Percentiles rank a stretch among this genome's conserved stretches.
Evolutionary conservation across 2,113 vertebrate species (phyloP).

Genomic region (Elgaria multicarinata): DNA sequence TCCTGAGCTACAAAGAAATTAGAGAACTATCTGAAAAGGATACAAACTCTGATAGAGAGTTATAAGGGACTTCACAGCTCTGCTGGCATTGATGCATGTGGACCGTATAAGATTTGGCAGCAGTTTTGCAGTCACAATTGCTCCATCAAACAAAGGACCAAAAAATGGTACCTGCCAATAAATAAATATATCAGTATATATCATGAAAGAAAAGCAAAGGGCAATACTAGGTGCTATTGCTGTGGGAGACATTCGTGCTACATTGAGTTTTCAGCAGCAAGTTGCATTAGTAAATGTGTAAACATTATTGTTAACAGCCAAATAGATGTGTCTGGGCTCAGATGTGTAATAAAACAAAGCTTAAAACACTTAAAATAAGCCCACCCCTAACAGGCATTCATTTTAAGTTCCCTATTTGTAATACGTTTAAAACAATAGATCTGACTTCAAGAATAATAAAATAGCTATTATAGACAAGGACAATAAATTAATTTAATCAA

Average conservation of each 20-base stretch:
- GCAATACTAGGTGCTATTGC: not conserved
- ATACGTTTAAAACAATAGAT: not conserved
- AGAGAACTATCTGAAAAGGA: slow-evolving; percentile 81
- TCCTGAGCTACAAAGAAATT: not conserved
- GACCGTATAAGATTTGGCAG: slow-evolving; percentile 94
- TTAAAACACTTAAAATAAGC: not conserved
- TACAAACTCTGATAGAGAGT: slow-evolving; percentile 99
- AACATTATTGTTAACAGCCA: not conserved
- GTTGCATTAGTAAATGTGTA: not conserved
- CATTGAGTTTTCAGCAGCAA: not conserved
- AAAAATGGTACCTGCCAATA: slow-evolving; percentile 92
- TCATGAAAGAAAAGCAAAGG: not conserved
- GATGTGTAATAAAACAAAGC: not conserved
- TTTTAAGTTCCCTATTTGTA: not conserved
- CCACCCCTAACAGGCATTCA: not conserved
- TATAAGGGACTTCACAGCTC: slow-evolving; percentile 96
- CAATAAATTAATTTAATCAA: not conserved
- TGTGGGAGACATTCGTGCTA: not conserved
- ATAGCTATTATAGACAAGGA: not conserved
- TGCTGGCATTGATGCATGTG: slow-evolving; percentile 98
- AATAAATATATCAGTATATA: not conserved
- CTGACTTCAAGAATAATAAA: not conserved
- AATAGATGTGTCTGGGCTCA: not conserved
- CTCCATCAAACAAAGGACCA: slow-evolving; percentile 93
- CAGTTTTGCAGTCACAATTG: slow-evolving; percentile 90